Evolutionary conservation across 2,113 vertebrate species (phyloP).

Genomic region (Passer domesticus): DNA sequence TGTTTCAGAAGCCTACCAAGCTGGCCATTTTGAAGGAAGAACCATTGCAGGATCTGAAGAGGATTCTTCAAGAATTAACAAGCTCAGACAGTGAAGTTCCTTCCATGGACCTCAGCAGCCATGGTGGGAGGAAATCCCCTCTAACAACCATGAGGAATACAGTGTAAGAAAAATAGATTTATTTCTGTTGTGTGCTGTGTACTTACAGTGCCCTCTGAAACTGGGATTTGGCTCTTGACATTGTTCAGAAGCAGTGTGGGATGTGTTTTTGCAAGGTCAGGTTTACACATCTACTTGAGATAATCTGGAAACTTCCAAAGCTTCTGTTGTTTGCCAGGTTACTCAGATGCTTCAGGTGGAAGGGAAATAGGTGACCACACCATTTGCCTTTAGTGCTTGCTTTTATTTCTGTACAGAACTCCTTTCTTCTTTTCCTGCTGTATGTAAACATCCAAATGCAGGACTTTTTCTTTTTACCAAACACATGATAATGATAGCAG

Average conservation of each 20-base stretch:
- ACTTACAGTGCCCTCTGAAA: background rate
- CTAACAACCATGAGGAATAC: background rate
- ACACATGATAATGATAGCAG: background rate
- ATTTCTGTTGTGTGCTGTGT: background rate
- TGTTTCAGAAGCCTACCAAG: conserved; percentile 56
- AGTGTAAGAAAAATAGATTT: background rate
- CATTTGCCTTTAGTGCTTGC: background rate
- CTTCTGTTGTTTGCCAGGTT: background rate
- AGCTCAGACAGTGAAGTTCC: conserved; percentile 65
- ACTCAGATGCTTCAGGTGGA: background rate
- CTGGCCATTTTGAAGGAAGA: conserved; percentile 55
- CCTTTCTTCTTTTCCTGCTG: background rate
- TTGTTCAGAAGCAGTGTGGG: background rate
- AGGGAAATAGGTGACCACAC: background rate
- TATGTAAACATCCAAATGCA: background rate
- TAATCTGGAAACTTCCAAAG: background rate
- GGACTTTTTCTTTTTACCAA: background rate
- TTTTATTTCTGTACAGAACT: background rate
- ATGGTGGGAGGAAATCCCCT: background rate
- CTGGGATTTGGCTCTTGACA: background rate
- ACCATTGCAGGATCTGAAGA: conserved; percentile 67
- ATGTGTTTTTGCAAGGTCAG: background rate
- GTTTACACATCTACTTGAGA: background rate
- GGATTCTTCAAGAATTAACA: conserved; percentile 69
- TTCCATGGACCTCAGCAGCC: background rate